Evolutionary conservation across 30 jellyfish, hydroid and myxozoan genomes (phyloP).

Genomic region (Aurelia sp.): DNA sequence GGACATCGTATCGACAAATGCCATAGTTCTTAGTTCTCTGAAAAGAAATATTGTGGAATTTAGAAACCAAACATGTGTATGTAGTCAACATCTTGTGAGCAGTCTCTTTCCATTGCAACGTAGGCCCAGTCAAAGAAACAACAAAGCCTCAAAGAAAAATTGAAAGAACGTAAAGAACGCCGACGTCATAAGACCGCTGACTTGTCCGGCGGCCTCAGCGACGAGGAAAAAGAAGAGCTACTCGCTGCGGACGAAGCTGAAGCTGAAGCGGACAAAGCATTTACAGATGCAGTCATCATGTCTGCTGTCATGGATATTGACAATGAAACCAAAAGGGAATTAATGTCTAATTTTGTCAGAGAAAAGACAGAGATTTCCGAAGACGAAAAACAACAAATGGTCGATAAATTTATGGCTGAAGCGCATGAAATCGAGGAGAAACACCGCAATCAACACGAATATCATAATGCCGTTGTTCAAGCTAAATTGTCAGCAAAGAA

Average conservation of each 20-base stretch:
- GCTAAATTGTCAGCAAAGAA: conserved; percentile 91
- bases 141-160: conserved; percentile 60
- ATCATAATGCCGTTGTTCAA: conserved; percentile 72
- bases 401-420: conserved; percentile 62
- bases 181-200: conserved; percentile 69
- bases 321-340: conserved; percentile 29
- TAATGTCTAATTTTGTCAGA: conserved; percentile 16
- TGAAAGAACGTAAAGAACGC: conserved; percentile 68
- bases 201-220: conserved; percentile 57
- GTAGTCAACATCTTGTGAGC: too few relatives aligned
- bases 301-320: conserved; percentile 55
- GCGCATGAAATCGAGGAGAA: conserved; percentile 67
- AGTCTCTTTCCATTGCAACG: background rate
- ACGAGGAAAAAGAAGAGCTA: conserved; percentile 60
- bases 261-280: conserved; percentile 67
- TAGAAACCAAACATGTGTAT: too few relatives aligned
- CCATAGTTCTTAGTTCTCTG: too few relatives aligned
- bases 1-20: too few relatives aligned
- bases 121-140: conserved; percentile 54
- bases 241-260: conserved; percentile 76
- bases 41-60: too few relatives aligned
- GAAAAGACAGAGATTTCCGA: conserved; percentile 69
- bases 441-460: conserved; percentile 64
- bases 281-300: conserved; percentile 59
- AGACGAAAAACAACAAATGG: conserved; percentile 66